phyloP scores from a whole-genome alignment of 1,140 invertebrate genomes.

The Catajapyx aquilonaris region DNA sequence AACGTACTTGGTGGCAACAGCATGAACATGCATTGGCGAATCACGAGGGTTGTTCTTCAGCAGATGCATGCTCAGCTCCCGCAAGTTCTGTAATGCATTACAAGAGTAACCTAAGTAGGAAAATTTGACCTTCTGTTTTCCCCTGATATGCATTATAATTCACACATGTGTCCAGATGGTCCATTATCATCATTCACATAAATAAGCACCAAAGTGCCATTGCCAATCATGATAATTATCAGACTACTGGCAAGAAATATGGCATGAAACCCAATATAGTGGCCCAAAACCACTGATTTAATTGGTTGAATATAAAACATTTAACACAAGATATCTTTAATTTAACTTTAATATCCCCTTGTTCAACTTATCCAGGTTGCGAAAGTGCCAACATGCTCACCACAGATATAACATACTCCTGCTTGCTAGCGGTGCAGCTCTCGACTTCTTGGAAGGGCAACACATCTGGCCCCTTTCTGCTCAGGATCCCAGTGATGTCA shows the following conservation, averaged over 20 bases:
- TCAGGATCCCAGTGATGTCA: constrained; percentile 24
- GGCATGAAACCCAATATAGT: no score
- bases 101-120: no score
- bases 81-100: constrained; percentile 38
- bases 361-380: no score
- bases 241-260: no score
- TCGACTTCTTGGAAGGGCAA: constrained; percentile 64
- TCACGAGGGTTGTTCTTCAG: constrained; percentile 32
- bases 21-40: constrained; percentile 47
- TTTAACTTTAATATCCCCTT: no score
- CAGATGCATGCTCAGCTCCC: constrained; percentile 59
- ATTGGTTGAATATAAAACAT: not conserved
- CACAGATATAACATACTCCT: constrained; percentile 66
- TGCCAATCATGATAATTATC: no score
- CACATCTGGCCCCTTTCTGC: constrained; percentile 10
- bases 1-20: constrained; percentile 55
- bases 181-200: no score
- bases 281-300: no score
- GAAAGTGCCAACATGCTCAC: constrained; percentile 21
- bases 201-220: no score
- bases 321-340: not conserved
- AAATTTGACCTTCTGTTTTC: no score
- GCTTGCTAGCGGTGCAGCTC: constrained; percentile 61
- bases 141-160: no score
- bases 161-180: no score